Percentiles rank a stretch among this genome's conserved stretches.
Evolutionary conservation across 2,113 vertebrate species (phyloP).

Genomic region (Trinectes maculatus): DNA sequence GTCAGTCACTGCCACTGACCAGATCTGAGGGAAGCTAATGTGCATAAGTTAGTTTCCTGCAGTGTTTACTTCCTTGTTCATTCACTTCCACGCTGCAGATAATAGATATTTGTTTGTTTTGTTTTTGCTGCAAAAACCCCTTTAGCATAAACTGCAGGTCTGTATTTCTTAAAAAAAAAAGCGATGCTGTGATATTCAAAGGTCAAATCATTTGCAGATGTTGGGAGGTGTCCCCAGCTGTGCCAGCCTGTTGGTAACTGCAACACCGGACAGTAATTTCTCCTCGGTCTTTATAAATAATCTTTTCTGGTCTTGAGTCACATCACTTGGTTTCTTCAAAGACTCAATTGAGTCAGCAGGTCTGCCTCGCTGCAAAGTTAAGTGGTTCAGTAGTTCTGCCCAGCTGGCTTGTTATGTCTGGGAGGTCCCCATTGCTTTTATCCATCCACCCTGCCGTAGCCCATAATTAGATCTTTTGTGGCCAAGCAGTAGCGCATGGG

Average conservation of each 20-base stretch:
- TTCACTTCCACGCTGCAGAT: background rate
- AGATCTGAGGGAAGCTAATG: constrained; percentile 14
- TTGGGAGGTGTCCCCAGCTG: constrained; percentile 43
- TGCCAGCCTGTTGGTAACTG: constrained; percentile 29
- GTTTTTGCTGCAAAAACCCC: background rate
- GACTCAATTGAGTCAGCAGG: constrained; percentile 55
- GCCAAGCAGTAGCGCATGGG: constrained; percentile 59
- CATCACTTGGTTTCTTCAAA: constrained; percentile 61
- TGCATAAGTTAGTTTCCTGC: constrained; percentile 6
- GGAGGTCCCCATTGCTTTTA: constrained; percentile 69
- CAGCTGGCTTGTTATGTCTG: constrained; percentile 72
- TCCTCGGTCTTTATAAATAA: constrained; percentile 67
- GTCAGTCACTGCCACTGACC: constrained; percentile 45
- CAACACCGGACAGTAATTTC: constrained; percentile 53
- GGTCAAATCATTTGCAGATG: constrained; percentile 54
- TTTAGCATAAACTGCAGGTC: background rate
- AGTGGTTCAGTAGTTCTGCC: constrained; percentile 60
- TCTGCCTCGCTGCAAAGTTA: constrained; percentile 48
- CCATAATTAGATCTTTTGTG: constrained; percentile 77
- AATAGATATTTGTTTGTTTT: background rate
- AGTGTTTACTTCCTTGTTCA: constrained; percentile 12
- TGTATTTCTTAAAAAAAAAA: background rate
- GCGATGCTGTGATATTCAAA: constrained; percentile 14
- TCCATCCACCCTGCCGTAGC: constrained; percentile 44
- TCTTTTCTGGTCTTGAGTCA: constrained; percentile 60